Conservation (phyloP, 2,113 vertebrate genomes). For the Rhadina sibilatrix region DNA sequence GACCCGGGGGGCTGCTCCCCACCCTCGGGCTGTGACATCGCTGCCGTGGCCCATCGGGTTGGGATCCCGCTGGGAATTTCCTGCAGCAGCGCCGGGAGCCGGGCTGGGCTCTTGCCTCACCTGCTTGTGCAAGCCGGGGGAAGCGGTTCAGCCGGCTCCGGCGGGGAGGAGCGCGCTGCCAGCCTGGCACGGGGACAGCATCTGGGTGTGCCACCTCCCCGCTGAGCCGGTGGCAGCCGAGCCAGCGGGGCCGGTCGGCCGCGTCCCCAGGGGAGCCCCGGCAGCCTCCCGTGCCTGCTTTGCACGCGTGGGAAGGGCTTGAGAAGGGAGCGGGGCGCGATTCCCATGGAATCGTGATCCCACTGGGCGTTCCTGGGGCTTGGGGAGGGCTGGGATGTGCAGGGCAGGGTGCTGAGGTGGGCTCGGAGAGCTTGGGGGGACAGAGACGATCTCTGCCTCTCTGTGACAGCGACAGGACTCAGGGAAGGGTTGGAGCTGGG, state of each 20-base stretch:
- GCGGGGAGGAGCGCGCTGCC: neutral
- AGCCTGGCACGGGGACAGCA: slow-evolving; percentile 18
- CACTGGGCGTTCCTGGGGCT: accelerated
- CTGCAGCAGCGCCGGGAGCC: neutral
- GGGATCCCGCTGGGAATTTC: neutral
- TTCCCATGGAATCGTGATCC: neutral
- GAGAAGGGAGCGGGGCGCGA: neutral
- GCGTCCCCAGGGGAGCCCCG: neutral
- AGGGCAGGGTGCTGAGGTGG: neutral
- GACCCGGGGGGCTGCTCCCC: neutral
- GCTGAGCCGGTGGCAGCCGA: neutral
- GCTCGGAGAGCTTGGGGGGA: neutral
- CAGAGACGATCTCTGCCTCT: too few species aligned
- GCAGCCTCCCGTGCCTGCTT: neutral
- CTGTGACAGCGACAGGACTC: neutral
- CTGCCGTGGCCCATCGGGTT: neutral
- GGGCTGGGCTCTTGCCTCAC: neutral
- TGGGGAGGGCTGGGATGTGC: neutral
- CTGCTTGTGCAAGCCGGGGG: neutral
- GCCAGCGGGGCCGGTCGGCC: neutral
- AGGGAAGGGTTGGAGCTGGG: neutral
- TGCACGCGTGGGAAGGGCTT: neutral
- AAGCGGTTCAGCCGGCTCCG: neutral
- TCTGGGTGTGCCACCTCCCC: neutral
- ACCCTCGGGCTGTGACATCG: neutral